Percentiles rank a stretch among this genome's conserved stretches.
Conservation (phyloP, 2,888 invertebrate genomes). For the Lordiphosa andalusiaca region DNA sequence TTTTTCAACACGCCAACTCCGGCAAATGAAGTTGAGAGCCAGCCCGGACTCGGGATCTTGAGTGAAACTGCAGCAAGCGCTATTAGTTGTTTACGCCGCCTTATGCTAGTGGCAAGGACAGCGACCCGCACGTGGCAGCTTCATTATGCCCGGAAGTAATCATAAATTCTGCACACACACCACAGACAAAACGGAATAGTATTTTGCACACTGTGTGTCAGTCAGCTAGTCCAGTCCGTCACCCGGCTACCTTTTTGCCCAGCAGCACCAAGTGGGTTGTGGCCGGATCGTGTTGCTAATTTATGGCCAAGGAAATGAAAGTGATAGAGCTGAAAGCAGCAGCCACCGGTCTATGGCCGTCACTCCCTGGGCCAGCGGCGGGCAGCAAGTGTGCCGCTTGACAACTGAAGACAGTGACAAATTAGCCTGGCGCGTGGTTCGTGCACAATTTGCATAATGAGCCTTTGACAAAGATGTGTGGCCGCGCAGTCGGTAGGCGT, state of each 20-base stretch:
- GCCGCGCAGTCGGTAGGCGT: conserved; percentile 17
- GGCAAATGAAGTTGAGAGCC: conserved; percentile 38
- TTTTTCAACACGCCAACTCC: conserved; percentile 38
- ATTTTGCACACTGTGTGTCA: conserved; percentile 36
- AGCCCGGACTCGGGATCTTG: conserved; percentile 32
- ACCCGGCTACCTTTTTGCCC: conserved; percentile 51
- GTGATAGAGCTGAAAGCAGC: conserved; percentile 68
- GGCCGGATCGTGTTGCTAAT: conserved; percentile 57
- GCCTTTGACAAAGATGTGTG: conserved; percentile 63
- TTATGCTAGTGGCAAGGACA: conserved; percentile 44
- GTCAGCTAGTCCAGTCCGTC: conserved; percentile 21
- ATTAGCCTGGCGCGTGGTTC: conserved; percentile 62
- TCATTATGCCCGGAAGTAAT: conserved; percentile 69
- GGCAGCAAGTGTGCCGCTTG: conserved; percentile 49
- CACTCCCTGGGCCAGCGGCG: conserved; percentile 3
- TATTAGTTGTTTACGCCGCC: conserved; percentile 57
- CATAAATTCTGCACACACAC: conserved; percentile 63
- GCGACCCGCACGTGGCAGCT: conserved; percentile 54
- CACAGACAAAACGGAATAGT: conserved; percentile 32
- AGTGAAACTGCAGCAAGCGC: conserved; percentile 47
- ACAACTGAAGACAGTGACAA: conserved; percentile 72
- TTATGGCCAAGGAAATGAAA: conserved; percentile 70
- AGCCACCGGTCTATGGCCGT: conserved; percentile 11
- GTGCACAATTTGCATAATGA: conserved; percentile 69
- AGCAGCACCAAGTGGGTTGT: background rate